Percentiles rank a stretch among this genome's conserved stretches.
Evolutionary conservation across 1,140 invertebrate genomes (phyloP).

Genomic region (Nephotettix cincticeps): DNA sequence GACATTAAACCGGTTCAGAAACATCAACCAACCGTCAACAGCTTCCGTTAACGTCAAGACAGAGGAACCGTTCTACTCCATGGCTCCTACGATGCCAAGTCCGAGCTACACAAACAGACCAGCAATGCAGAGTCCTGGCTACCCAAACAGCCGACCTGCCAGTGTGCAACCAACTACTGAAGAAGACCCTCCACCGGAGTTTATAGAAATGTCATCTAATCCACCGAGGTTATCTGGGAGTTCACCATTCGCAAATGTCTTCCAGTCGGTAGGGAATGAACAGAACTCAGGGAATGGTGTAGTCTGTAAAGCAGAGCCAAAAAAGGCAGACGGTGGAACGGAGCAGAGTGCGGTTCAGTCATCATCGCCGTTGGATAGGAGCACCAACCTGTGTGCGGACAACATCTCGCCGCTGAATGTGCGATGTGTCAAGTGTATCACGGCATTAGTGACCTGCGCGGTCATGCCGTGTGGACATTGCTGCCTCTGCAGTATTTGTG

Average conservation of each 20-base stretch:
- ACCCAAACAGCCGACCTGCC: not conserved
- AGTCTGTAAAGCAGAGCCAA: not conserved
- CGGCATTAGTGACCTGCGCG: constrained; percentile 1
- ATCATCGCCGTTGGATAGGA: not conserved
- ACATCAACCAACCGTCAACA: not conserved
- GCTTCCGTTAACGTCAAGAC: not conserved
- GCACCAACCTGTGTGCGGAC: not conserved
- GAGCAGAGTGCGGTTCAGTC: not conserved
- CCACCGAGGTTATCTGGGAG: not conserved
- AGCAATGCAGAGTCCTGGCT: not conserved
- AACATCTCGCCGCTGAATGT: constrained; percentile 11
- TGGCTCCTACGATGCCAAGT: not conserved
- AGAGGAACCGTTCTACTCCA: not conserved
- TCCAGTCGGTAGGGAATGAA: not conserved
- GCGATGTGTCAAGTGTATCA: constrained; percentile 5
- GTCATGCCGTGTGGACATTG: constrained; percentile 13
- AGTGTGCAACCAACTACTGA: constrained; percentile 1
- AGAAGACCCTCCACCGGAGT: constrained; percentile 6
- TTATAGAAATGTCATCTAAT: constrained; percentile 10
- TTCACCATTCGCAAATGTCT: not conserved
- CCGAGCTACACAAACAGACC: not conserved
- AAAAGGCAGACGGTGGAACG: not conserved
- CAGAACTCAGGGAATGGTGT: not conserved
- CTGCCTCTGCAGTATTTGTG: constrained; percentile 13
- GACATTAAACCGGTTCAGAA: not conserved